phyloP scores from a whole-genome alignment of 2,113 vertebrate species.

The Arenaria interpres region DNA sequence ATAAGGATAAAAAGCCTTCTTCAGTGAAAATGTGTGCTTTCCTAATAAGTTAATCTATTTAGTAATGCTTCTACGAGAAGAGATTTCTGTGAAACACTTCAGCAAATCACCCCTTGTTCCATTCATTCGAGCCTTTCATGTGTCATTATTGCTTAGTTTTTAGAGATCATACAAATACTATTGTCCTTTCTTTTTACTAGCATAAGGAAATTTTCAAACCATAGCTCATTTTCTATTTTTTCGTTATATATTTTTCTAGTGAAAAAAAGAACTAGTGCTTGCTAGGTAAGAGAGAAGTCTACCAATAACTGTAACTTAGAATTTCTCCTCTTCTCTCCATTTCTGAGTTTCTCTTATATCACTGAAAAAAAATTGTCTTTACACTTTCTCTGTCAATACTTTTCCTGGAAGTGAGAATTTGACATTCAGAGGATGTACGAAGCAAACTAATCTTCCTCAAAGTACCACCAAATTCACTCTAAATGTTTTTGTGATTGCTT shows the following conservation, averaged over 20 bases:
- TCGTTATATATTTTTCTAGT: background rate
- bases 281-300: background rate
- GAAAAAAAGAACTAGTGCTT: background rate
- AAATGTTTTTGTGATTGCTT: background rate
- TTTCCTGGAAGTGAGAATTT: background rate
- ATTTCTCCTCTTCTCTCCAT: background rate
- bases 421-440: background rate
- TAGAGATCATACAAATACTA: conserved; percentile 7
- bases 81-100: background rate
- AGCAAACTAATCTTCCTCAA: background rate
- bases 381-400: background rate
- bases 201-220: background rate
- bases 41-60: conserved; percentile 58
- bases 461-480: background rate
- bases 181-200: background rate
- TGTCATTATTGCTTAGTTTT: conserved; percentile 41
- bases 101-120: conserved; percentile 23
- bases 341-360: background rate
- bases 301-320: background rate
- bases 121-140: background rate
- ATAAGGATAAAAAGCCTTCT: background rate
- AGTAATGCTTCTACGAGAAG: conserved; percentile 33
- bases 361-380: background rate
- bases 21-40: background rate
- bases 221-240: background rate